Evolutionary conservation across 1,140 invertebrate species (phyloP).

Genomic region (Bombyx mandarina): DNA sequence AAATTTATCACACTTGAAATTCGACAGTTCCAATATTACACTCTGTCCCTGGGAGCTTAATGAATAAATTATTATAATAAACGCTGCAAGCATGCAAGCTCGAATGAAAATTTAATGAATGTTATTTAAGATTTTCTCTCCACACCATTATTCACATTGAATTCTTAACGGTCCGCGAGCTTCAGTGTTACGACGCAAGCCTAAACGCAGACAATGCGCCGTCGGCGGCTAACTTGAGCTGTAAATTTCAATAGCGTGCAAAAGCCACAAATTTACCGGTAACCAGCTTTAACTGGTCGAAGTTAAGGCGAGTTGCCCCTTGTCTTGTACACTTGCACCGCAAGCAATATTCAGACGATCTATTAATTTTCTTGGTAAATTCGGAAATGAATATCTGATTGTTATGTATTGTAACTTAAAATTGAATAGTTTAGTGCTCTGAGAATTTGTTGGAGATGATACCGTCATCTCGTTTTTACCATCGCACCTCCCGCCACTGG

Average conservation of each 20-base stretch:
- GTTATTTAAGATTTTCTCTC: background rate
- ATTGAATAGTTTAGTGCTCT: too few species aligned
- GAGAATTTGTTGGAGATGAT: too few species aligned
- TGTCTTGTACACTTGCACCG: conserved; percentile 1
- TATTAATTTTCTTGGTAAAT: too few species aligned
- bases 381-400: background rate
- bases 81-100: too few species aligned
- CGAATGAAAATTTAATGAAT: too few species aligned
- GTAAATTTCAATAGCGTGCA: conserved; percentile 65
- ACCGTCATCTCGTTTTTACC: too few species aligned
- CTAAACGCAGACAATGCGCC: conserved; percentile 23
- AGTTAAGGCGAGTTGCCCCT: conserved; percentile 14
- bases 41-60: too few species aligned
- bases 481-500: too few species aligned
- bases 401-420: background rate
- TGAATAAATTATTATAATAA: too few species aligned
- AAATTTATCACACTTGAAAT: too few species aligned
- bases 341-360: background rate
- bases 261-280: conserved; percentile 58
- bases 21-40: too few species aligned
- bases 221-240: conserved; percentile 40
- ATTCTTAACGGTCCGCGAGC: conserved; percentile 3
- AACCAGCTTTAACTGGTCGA: conserved; percentile 46
- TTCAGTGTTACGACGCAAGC: conserved; percentile 2
- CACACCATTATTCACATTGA: background rate